Percentiles rank a stretch among this genome's conserved stretches.
Conservation (phyloP, 1,140 invertebrate species). For the Arctopsyche grandis region DNA sequence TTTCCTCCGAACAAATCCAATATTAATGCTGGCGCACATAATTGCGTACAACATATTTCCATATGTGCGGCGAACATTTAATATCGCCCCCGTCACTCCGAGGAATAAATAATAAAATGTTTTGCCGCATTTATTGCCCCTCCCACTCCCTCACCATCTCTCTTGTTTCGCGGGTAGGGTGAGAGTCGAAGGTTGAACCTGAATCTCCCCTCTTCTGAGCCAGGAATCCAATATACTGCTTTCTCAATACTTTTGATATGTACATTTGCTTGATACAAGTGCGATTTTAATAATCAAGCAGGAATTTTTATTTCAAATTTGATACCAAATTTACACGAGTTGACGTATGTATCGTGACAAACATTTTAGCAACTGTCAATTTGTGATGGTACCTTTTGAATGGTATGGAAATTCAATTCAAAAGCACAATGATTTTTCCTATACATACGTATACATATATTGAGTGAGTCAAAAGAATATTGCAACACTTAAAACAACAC, state of each 20-base stretch:
- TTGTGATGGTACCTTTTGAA: too few relatives aligned
- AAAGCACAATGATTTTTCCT: too few relatives aligned
- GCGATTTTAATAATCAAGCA: not conserved
- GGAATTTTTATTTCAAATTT: not conserved
- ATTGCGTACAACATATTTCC: conserved; percentile 51
- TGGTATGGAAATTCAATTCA: too few relatives aligned
- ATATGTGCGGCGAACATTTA: conserved; percentile 50
- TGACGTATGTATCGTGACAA: too few relatives aligned
- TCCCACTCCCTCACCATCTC: not conserved
- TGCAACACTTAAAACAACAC: too few relatives aligned
- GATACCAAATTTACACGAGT: not conserved
- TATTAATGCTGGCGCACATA: conserved; percentile 51
- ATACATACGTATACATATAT: too few relatives aligned
- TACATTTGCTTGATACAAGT: not conserved
- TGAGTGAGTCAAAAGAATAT: too few relatives aligned
- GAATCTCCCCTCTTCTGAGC: not conserved
- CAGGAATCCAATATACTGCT: conserved; percentile 16
- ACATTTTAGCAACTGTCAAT: too few relatives aligned
- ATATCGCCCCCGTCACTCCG: conserved; percentile 51
- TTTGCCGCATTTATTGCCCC: conserved; percentile 40
- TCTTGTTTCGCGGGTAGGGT: not conserved
- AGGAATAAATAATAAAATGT: conserved; percentile 36
- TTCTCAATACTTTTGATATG: not conserved
- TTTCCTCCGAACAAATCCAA: conserved; percentile 44
- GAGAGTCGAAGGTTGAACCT: not conserved